A percentile compares a stretch with the other conserved stretches of the same genome.
These are phyloP conservation scores for Nymphalis io DNA, from an alignment of 1,140 invertebrate species.

Conservation along the genomic window DNA sequence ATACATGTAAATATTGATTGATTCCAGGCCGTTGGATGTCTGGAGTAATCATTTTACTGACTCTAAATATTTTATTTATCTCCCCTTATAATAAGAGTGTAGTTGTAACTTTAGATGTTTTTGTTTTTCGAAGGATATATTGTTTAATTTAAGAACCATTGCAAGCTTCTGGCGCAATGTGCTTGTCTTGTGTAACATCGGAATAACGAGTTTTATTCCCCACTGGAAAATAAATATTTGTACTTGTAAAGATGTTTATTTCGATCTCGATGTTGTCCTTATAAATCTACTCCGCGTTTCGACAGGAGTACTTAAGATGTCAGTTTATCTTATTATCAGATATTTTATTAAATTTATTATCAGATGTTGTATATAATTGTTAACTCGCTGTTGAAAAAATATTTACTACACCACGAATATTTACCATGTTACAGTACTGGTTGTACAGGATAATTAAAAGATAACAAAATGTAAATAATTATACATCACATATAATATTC, in stretches of 20 bases:
- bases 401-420: too few relatives aligned
- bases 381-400: too few relatives aligned
- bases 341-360: background rate
- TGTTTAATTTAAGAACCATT: too few relatives aligned
- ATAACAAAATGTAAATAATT: too few relatives aligned
- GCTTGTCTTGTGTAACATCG: too few relatives aligned
- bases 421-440: too few relatives aligned
- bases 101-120: too few relatives aligned
- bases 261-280: background rate
- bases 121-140: too few relatives aligned
- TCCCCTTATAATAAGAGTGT: background rate
- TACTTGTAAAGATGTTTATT: background rate
- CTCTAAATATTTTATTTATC: background rate
- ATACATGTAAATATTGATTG: slow-evolving; percentile 5
- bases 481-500: too few relatives aligned
- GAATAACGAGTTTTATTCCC: background rate
- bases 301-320: background rate
- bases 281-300: background rate
- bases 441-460: too few relatives aligned
- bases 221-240: background rate
- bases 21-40: slow-evolving; percentile 3
- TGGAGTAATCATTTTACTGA: background rate
- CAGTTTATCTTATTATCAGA: background rate
- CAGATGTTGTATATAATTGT: background rate
- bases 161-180: too few relatives aligned